These are phyloP conservation scores for Hololepta plana DNA, from an alignment of 2,888 invertebrate species.

Conservation along the genomic window DNA sequence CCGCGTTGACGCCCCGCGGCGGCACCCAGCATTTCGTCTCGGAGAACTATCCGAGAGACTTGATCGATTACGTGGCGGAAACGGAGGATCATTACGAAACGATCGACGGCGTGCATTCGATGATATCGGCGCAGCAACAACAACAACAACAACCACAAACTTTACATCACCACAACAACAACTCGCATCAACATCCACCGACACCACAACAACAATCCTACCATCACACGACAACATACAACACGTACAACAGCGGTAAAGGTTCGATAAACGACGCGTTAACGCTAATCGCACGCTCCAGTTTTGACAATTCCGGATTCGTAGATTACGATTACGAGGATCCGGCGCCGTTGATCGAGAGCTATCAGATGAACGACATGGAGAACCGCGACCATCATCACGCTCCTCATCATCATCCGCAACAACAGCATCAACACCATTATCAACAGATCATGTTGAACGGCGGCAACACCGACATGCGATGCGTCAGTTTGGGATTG, in stretches of 20 bases:
- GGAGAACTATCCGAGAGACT: slow-evolving; percentile 41
- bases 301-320: slow-evolving; percentile 54
- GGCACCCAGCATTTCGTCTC: slow-evolving; percentile 64
- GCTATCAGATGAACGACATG: slow-evolving; percentile 43
- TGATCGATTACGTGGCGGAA: slow-evolving; percentile 26
- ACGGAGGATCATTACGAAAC: slow-evolving; percentile 51
- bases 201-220: slow-evolving; percentile 1
- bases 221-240: slow-evolving; percentile 11
- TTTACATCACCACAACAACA: too few relatives aligned
- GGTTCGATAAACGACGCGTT: slow-evolving; percentile 4
- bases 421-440: slow-evolving; percentile 16
- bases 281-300: too few relatives aligned
- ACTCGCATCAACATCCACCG: too few relatives aligned
- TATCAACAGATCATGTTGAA: slow-evolving; percentile 13
- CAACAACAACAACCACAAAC: too few relatives aligned
- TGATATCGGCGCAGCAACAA: slow-evolving; percentile 7
- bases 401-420: too few relatives aligned
- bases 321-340: slow-evolving; percentile 71
- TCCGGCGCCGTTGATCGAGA: slow-evolving; percentile 56
- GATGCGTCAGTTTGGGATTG: slow-evolving; percentile 27
- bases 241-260: slow-evolving; percentile 14
- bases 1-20: slow-evolving; percentile 59
- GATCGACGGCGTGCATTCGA: slow-evolving; percentile 35
- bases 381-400: slow-evolving; percentile 29
- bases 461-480: slow-evolving; percentile 24